These are phyloP conservation scores for Poecilus cupreus DNA, from an alignment of 2,888 invertebrate species.

Conservation along the genomic window DNA sequence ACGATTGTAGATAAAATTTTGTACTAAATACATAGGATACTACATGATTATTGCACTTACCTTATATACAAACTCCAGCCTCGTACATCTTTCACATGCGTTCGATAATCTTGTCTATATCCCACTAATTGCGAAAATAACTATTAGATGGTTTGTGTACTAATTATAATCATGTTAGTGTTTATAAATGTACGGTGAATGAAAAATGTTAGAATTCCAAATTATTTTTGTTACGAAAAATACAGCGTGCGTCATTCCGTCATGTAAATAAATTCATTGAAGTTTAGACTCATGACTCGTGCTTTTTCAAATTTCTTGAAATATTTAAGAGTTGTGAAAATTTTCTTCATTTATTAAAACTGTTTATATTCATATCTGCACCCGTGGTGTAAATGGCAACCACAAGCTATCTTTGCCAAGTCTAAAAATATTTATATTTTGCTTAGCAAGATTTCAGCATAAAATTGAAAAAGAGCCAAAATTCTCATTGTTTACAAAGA, in stretches of 20 bases:
- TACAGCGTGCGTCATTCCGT: conserved; percentile 15
- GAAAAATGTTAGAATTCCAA: neutral
- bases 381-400: neutral
- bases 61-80: too few species aligned
- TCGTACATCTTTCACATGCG: too few species aligned
- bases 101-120: too few species aligned
- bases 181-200: too few species aligned
- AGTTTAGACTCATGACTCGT: conserved; percentile 9
- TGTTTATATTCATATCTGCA: conserved; percentile 33
- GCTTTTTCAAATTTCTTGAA: conserved; percentile 21
- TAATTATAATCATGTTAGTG: neutral
- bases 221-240: conserved; percentile 8
- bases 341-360: conserved; percentile 24
- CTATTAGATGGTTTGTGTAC: neutral
- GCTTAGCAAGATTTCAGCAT: conserved; percentile 43
- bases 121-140: too few species aligned
- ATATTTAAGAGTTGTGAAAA: conserved; percentile 32
- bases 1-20: too few species aligned
- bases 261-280: conserved; percentile 34
- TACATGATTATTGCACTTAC: too few species aligned
- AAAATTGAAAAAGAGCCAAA: conserved; percentile 58
- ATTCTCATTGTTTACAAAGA: conserved; percentile 51
- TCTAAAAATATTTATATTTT: conserved; percentile 58
- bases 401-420: conserved; percentile 50
- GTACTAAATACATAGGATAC: too few species aligned